Evolutionary conservation across 2,888 invertebrate genomes (phyloP).

Genomic region (Dastarcus helophoroides): DNA sequence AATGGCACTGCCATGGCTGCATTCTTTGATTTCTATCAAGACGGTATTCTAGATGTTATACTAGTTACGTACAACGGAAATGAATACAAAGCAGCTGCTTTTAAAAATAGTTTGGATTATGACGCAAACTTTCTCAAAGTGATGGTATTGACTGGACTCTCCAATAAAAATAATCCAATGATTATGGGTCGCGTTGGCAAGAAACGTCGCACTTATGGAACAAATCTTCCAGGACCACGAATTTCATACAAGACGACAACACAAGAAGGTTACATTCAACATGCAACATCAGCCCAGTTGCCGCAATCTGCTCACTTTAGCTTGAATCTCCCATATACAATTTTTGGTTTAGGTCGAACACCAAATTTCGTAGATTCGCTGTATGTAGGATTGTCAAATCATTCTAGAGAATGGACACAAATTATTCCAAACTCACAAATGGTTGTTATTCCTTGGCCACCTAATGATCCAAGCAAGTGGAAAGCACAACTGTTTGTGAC

Average conservation of each 20-base stretch:
- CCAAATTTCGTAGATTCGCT: constrained; percentile 94
- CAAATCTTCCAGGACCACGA: constrained; percentile 84
- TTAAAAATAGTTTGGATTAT: constrained; percentile 78
- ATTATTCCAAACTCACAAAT: constrained; percentile 97
- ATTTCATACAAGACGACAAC: constrained; percentile 79
- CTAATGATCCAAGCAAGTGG: constrained; percentile 68
- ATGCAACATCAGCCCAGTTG: constrained; percentile 75
- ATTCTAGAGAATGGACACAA: constrained; percentile 70
- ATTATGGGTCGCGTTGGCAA: constrained; percentile 63
- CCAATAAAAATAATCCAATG: constrained; percentile 57
- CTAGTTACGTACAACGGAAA: constrained; percentile 40
- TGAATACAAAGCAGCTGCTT: constrained; percentile 58
- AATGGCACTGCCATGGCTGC: constrained; percentile 71
- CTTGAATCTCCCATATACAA: constrained; percentile 87
- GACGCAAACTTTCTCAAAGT: constrained; percentile 95
- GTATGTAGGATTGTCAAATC: constrained; percentile 64
- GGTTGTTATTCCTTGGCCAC: constrained; percentile 83
- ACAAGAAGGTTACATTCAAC: constrained; percentile 71
- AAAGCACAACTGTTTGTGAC: constrained; percentile 87
- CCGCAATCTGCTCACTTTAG: constrained; percentile 87
- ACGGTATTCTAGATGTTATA: constrained; percentile 86
- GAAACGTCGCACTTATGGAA: constrained; percentile 71
- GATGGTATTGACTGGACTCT: constrained; percentile 68
- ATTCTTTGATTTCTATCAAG: constrained; percentile 90
- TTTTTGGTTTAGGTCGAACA: constrained; percentile 94